Conservation (phyloP, 2,888 invertebrate genomes). For the Heteromyza rotundicornis region DNA sequence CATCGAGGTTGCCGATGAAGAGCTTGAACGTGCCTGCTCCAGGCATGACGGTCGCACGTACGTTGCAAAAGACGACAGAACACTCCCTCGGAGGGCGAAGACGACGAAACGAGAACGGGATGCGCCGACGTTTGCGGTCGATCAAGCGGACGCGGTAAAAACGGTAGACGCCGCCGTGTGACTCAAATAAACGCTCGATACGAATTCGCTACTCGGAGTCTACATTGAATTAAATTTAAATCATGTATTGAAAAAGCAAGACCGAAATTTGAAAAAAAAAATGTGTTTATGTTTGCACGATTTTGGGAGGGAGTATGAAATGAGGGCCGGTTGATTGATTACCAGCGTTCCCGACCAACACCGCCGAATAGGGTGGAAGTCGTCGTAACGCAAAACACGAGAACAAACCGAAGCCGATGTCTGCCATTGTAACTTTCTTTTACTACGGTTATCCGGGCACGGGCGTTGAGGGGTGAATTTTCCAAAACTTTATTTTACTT, state of each 20-base stretch:
- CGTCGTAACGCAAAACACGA: neutral
- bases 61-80: neutral
- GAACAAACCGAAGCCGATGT: neutral
- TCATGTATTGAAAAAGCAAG: neutral
- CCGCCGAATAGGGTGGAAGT: neutral
- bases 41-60: conserved; percentile 69
- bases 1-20: conserved; percentile 96
- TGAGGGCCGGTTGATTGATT: too few relatives aligned
- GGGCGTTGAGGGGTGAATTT: neutral
- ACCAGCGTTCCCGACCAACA: neutral
- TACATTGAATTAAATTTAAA: conserved; percentile 3
- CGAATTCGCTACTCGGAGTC: neutral
- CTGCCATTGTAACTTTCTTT: neutral
- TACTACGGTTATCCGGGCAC: neutral
- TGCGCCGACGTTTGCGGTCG: neutral
- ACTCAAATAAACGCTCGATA: neutral
- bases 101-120: neutral
- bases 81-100: neutral
- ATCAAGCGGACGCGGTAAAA: conserved; percentile 1
- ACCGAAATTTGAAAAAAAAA: neutral
- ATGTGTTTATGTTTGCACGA: too few relatives aligned
- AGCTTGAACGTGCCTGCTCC: conserved; percentile 95
- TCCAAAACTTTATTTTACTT: neutral
- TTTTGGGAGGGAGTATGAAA: too few relatives aligned
- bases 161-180: neutral